phyloP scores from a whole-genome alignment of 2,797 vertebrate genomes.

The Melanotaenia trifasciata region DNA sequence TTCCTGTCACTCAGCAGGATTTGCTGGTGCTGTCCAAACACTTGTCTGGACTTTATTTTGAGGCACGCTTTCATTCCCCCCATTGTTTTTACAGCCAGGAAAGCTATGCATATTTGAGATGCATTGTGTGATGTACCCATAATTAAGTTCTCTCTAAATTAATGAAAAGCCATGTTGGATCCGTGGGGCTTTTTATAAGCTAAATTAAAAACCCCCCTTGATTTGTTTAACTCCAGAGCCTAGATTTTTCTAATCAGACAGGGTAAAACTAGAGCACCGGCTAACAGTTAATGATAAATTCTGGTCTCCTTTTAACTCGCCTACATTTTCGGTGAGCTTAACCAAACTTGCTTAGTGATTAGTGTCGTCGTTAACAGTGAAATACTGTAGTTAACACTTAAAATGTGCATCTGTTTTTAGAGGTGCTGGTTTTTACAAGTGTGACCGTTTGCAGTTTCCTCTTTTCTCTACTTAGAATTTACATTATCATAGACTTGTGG shows the following conservation, averaged over 20 bases:
- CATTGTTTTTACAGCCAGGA: constrained; percentile 31
- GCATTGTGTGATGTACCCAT: constrained; percentile 18
- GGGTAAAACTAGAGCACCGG: constrained; percentile 17
- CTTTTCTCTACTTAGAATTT: neutral
- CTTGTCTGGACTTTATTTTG: constrained; percentile 66
- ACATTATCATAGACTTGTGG: neutral
- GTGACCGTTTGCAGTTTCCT: neutral
- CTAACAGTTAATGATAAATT: constrained; percentile 22
- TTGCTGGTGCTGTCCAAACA: constrained; percentile 39
- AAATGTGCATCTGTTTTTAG: neutral
- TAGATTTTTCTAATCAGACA: constrained; percentile 15
- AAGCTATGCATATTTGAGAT: constrained; percentile 41
- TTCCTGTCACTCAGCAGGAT: constrained; percentile 50
- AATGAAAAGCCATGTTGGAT: constrained; percentile 41
- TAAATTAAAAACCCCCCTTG: neutral
- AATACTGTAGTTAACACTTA: neutral
- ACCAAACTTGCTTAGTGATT: neutral
- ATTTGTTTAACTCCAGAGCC: neutral
- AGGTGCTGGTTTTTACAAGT: neutral
- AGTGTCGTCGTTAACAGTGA: neutral
- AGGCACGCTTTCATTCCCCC: constrained; percentile 25
- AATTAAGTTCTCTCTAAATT: constrained; percentile 40
- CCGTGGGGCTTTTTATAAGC: constrained; percentile 13
- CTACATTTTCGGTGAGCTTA: neutral
- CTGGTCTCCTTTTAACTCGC: neutral